Base-by-base conservation (phyloP, 2,888 invertebrate species). In the Aspidapion aeneum region DNA sequence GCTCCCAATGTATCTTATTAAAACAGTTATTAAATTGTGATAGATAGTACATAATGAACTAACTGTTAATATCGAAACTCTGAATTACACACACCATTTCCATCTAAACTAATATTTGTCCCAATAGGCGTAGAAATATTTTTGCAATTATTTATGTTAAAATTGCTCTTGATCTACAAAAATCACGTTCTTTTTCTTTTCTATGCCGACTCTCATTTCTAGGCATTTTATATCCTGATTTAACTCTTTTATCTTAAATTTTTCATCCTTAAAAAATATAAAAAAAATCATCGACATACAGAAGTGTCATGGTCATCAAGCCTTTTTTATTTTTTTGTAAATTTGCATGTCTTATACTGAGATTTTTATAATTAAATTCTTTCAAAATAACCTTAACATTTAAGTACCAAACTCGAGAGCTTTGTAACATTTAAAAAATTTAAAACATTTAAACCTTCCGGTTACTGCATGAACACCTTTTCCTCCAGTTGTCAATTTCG, bases 201-300 rank as follows among this genome's bases (percentile, higher is more conserved):
- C 56, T 7, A 57, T 49, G 3, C 18, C 18, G 57, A 61, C 50
- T 57, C 57, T 60, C 63, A 68, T 61, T 51, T 68, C 68, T 51
- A 69, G 58, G 62, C 65, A 65, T 17, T 61, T 56, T 59, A 61
- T 67, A 55, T 60, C 63, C 52, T 64, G 51, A 52, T 65, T 65
- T 57, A 66, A 59, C 57, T 67, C 61, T 63, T 62, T 67, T 19
- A 68, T 62, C 51, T 59, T 62, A 61, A 67, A 66, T 51, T 63
- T 35, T 22, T 18, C 17, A 48, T 49, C 57, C 57, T 63, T 67
- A 21, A 58, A 63, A 55, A 67, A 66, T 48, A 68, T 60, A 49
- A 68, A 68, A 63, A 65, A 68, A 67, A n/a, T n/a, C n/a, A n/a
- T n/a, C n/a, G n/a, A 69, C 69, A 51, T 71, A 69, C 21, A 70